A percentile compares a stretch with the other conserved stretches of the same genome.
These are phyloP conservation scores for Brachystomella parvula DNA, from an alignment of 1,140 invertebrate species.

Conservation along the genomic window DNA sequence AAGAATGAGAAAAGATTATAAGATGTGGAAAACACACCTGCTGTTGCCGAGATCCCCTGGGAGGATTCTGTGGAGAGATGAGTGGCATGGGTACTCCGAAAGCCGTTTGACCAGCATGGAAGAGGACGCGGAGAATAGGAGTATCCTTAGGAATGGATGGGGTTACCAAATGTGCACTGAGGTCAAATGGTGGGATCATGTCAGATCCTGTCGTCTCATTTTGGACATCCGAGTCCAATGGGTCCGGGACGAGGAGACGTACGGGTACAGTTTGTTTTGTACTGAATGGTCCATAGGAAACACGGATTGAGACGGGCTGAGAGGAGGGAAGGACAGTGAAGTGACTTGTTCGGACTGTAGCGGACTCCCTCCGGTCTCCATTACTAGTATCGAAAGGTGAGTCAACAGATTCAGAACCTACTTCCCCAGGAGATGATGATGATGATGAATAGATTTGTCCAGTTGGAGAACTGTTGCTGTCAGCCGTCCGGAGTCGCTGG, in stretches of 20 bases:
- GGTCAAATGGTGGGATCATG: constrained; percentile 52
- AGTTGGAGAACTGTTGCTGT: constrained; percentile 23
- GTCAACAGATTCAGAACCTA: constrained; percentile 2
- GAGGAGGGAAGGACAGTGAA: constrained; percentile 82
- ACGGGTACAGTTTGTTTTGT: constrained; percentile 88
- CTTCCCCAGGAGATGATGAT: constrained; percentile 51
- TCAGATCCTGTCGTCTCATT: constrained; percentile 33
- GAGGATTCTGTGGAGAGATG: constrained; percentile 15
- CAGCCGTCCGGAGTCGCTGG: constrained; percentile 22
- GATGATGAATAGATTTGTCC: constrained; percentile 45
- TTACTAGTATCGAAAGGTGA: constrained; percentile 6
- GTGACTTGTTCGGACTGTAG: constrained; percentile 44
- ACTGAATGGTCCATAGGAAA: constrained; percentile 83
- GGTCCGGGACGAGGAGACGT: constrained; percentile 72
- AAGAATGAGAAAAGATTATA: not conserved
- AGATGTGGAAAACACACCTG: constrained; percentile 50
- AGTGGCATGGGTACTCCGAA: constrained; percentile 41
- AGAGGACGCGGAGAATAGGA: constrained; percentile 76
- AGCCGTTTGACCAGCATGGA: constrained; percentile 65
- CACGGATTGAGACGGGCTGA: constrained; percentile 72
- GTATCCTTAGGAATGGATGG: constrained; percentile 71
- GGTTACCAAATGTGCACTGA: constrained; percentile 82
- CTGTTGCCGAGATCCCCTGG: constrained; percentile 39
- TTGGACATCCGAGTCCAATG: constrained; percentile 47
- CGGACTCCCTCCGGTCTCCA: constrained; percentile 12